Evolutionary conservation across 2,113 vertebrate species (phyloP), one percentile per base, ranked within the genome.

Genomic region (Paramormyrops kingsleyae): DNA sequence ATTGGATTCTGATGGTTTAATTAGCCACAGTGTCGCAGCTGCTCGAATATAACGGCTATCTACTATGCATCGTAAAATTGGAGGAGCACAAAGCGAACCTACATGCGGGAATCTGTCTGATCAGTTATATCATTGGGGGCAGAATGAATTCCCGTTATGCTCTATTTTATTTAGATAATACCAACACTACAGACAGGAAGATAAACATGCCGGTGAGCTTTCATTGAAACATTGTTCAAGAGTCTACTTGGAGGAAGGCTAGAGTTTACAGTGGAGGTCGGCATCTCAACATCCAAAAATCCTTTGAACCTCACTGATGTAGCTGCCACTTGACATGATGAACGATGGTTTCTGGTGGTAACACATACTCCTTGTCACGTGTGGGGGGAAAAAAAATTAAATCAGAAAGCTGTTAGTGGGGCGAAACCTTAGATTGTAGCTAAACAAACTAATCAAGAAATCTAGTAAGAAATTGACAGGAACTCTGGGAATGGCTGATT

Each of bases 401-500:
- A 70, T 70, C n/a, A 27, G 62, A 31, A 70, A 84, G 83, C 39
- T 13, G 47, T 84, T 84, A 84, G 35, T 84, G 17, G 8, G 44
- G 27, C 46, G n/a, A 27, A 86, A 86, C 84, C 17, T 50, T 56
- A 31, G 85, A 87, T 87, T 56, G 85, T 53, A 39, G 50, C 27
- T 53, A 53, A 53, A 86, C 46, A 86, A 86, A 86, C 90, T 91
- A 90, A 92, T 91, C 90, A 89, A 86, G 88, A 42, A 91, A 62
- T 31, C 91, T 90, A 89, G 93, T 92, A 90, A 93, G 70, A 91
- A 93, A 91, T 88, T 89, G 53, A 88, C 77, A 83, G 77, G 66
- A 88, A 93, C 74, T 91, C 85, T 87, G 50, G 56, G 94, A 91
- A 91, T 89, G 88, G 27, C 39, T 83, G 56, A 89, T 92, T 90